Base-by-base conservation (phyloP, 2,888 invertebrate species). In the Sinohyriopsis cumingii region DNA sequence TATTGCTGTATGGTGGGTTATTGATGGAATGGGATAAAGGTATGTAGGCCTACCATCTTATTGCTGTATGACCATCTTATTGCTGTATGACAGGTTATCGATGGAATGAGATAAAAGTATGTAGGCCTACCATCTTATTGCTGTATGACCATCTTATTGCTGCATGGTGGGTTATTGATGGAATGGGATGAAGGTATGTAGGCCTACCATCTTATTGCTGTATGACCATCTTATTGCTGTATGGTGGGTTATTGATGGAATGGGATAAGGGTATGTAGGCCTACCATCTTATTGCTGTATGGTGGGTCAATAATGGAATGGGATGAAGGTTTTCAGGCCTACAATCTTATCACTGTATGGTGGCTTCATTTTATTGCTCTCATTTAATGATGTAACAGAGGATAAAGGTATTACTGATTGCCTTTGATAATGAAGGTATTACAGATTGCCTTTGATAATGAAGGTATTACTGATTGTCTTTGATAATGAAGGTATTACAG, bases 341-440 rank as follows among this genome's bases (percentile, higher is more conserved):
- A 24, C 59, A 1, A 24, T 57, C 59, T n/a, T 57, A 22, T 22
- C 2, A 15, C 18, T 45, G 45, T 45, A 45, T 45, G 45, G 2
- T 84, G 84, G 71, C 12, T 45, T 45, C 9, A 45, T 45, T 45
- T 9, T 45, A 45, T 45, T 45, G 45, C 12, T 45, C 1, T 45
- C 1, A 45, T 77, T 85, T 45, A 82, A 84, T 74, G 81, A 83
- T 65, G 85, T 82, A 15, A 66, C 77, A 9, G 83, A 82, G 55
- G 68, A 72, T 33, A 74, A 75, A 19, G 80, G 80, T 80, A 70
- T 53, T 25, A 25, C 25, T 25, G 25, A 25, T 25, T 25, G 25
- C 25, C 25, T n/a, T n/a, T n/a, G n/a, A n/a, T n/a, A n/a, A n/a
- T n/a, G n/a, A n/a, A n/a, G n/a, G n/a, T n/a, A 33, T 1, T 33